A percentile compares a stretch with the other conserved stretches of the same genome.
phyloP scores from a whole-genome alignment of 2,113 vertebrate species.

The Anseranas semipalmata region DNA sequence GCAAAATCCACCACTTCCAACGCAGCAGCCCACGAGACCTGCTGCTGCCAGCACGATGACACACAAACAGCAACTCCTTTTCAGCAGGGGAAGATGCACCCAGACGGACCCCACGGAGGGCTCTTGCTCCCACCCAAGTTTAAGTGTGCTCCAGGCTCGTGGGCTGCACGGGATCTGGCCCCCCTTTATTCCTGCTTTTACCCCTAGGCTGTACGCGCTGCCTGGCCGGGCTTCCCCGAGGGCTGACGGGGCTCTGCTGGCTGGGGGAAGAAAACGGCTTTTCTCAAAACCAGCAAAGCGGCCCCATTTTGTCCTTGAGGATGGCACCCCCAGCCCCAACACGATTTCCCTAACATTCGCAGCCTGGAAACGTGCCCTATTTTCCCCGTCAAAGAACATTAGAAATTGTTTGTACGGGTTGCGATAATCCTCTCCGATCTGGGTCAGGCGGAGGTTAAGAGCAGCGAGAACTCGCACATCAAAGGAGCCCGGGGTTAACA shows the following conservation, averaged over 20 bases:
- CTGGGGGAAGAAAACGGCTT: not conserved
- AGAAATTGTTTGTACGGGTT: slow-evolving; percentile 69
- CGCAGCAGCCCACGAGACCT: not conserved
- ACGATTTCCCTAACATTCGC: not conserved
- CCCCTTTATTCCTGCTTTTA: not conserved
- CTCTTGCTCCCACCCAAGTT: not conserved
- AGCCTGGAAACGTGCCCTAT: slow-evolving; percentile 37
- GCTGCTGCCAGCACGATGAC: rapidly evolving
- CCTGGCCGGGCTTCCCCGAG: not conserved
- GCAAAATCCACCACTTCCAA: not conserved
- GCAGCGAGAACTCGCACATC: slow-evolving; percentile 65
- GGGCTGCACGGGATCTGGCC: not conserved
- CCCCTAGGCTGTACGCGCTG: not conserved
- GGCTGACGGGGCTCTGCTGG: not conserved
- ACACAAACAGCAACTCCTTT: not conserved
- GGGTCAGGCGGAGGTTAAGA: slow-evolving; percentile 72
- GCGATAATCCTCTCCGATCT: slow-evolving; percentile 60
- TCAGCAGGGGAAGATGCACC: not conserved
- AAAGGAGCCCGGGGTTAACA: slow-evolving; percentile 65
- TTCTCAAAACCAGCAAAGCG: not conserved
- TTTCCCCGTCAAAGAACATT: slow-evolving; percentile 55
- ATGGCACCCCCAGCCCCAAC: not conserved
- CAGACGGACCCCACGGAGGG: rapidly evolving
- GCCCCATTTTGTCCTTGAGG: not conserved
- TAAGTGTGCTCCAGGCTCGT: not conserved